phyloP scores from a whole-genome alignment of 2,797 vertebrate species.

The Amazona finschi region DNA sequence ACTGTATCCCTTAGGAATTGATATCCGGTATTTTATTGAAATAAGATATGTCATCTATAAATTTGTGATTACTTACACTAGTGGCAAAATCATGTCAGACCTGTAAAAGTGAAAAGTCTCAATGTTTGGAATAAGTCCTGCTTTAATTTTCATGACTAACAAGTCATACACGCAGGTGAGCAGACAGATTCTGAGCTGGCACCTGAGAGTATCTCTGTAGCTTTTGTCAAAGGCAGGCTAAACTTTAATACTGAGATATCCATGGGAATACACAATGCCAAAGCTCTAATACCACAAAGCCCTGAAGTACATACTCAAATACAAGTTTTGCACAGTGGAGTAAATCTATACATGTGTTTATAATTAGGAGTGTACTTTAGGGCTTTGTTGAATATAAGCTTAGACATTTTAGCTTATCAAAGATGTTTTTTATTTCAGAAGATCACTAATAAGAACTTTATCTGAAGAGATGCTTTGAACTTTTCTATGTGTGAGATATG shows the following conservation, averaged over 20 bases:
- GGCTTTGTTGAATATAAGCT: not conserved
- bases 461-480: not conserved
- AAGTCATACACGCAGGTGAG: not conserved
- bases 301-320: not conserved
- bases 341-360: not conserved
- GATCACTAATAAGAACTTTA: not conserved
- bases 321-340: not conserved
- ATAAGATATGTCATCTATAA: not conserved
- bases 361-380: not conserved
- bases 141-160: not conserved
- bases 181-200: not conserved
- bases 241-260: not conserved
- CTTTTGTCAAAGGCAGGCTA: not conserved
- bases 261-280: not conserved
- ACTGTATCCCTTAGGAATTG: not conserved
- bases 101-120: constrained; percentile 25
- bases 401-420: not conserved
- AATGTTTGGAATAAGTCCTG: not conserved
- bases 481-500: not conserved
- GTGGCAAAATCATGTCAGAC: constrained; percentile 18
- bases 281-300: not conserved
- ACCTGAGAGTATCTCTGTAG: not conserved
- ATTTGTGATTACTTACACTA: not conserved
- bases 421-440: not conserved
- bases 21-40: not conserved